Conservation (phyloP, 2,113 vertebrate species). For the Paramisgurnus dabryanus region DNA sequence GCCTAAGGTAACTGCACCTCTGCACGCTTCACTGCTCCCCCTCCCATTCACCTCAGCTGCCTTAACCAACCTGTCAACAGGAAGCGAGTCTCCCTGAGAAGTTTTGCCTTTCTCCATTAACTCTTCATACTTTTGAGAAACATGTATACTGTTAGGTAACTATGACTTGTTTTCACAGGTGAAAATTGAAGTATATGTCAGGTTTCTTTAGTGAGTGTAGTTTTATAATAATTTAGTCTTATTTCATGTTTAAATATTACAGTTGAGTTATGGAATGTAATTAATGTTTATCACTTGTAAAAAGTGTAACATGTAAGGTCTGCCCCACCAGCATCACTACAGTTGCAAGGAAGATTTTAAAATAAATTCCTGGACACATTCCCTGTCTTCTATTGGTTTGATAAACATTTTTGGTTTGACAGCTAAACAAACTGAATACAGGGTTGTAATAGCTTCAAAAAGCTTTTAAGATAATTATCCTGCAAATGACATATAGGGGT, state of each 20-base stretch:
- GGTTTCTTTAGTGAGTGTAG: background rate
- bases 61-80: conserved; percentile 74
- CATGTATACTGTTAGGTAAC: no score
- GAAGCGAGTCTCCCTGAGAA: conserved; percentile 67
- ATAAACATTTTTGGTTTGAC: background rate
- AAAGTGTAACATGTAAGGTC: background rate
- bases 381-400: background rate
- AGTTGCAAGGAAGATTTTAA: background rate
- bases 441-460: no score
- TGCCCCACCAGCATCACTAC: background rate
- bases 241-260: background rate
- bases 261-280: background rate
- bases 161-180: background rate
- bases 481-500: no score
- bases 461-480: no score
- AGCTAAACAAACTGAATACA: no score
- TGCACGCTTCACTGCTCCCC: conserved; percentile 77
- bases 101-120: no score
- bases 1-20: conserved; percentile 75
- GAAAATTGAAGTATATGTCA: background rate
- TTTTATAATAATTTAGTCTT: background rate
- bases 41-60: conserved; percentile 54
- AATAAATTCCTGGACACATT: background rate
- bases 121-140: background rate
- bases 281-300: background rate